These are phyloP conservation scores for Poeciliopsis infans DNA, from an alignment of 2,797 vertebrate species.

Conservation along the genomic window DNA sequence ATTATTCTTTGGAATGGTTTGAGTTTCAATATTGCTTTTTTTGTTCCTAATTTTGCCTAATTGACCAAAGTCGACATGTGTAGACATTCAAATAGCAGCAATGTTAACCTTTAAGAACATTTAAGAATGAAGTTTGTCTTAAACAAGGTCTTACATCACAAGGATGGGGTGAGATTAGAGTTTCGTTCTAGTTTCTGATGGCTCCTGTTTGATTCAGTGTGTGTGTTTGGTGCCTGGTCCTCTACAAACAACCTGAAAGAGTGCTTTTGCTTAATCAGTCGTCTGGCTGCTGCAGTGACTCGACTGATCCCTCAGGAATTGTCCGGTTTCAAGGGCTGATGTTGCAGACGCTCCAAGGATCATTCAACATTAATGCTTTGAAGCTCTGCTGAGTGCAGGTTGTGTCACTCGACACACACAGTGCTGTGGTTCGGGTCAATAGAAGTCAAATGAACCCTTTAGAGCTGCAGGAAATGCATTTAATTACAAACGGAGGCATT, in stretches of 20 bases:
- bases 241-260: slow-evolving; percentile 28
- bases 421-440: slow-evolving; percentile 22
- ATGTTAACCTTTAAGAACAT: not conserved
- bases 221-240: not conserved
- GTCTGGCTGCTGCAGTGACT: slow-evolving; percentile 23
- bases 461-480: slow-evolving; percentile 13
- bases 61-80: no score
- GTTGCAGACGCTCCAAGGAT: slow-evolving; percentile 26
- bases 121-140: not conserved
- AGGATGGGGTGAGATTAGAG: not conserved
- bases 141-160: not conserved
- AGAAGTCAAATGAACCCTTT: slow-evolving; percentile 25
- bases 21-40: no score
- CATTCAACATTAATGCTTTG: slow-evolving; percentile 31
- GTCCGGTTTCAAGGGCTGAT: slow-evolving; percentile 27
- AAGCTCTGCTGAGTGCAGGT: slow-evolving; percentile 16
- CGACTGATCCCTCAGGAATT: slow-evolving; percentile 18
- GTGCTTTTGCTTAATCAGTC: slow-evolving; percentile 29
- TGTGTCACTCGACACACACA: slow-evolving; percentile 21
- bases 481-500: not conserved
- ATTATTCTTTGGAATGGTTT: no score
- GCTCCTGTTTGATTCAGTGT: not conserved
- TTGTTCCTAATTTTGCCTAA: no score
- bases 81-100: not conserved
- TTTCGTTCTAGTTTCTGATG: not conserved